phyloP scores from a whole-genome alignment of 1,140 invertebrate genomes.

The Drusus annulatus region DNA sequence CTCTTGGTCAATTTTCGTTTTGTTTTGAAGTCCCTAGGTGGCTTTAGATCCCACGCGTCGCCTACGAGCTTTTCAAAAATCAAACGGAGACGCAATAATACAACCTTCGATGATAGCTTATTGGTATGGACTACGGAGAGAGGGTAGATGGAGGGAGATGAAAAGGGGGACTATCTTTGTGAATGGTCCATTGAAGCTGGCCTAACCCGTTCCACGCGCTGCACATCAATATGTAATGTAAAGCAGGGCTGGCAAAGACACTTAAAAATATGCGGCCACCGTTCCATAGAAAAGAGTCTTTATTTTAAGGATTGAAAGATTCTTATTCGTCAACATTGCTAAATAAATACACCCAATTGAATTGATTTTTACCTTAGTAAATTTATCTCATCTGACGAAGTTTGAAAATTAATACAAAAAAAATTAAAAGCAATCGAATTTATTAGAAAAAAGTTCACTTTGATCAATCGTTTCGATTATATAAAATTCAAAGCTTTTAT shows the following conservation, averaged over 20 bases:
- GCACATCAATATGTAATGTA: slow-evolving; percentile 18
- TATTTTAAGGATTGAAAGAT: no score
- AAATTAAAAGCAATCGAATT: no score
- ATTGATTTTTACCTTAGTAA: no score
- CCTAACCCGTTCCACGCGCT: slow-evolving; percentile 42
- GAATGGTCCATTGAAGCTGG: slow-evolving; percentile 55
- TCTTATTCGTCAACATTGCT: no score
- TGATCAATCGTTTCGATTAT: no score
- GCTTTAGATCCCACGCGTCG: slow-evolving; percentile 27
- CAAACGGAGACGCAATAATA: slow-evolving; percentile 23
- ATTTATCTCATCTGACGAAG: no score
- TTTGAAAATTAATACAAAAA: no score
- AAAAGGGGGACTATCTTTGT: slow-evolving; percentile 37
- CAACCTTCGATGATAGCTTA: slow-evolving; percentile 35
- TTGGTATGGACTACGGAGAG: neutral
- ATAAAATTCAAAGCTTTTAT: no score
- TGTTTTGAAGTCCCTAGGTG: neutral
- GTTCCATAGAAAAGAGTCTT: no score
- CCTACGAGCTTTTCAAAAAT: slow-evolving; percentile 21
- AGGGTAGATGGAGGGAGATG: neutral
- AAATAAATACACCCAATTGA: no score
- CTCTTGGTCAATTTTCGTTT: no score
- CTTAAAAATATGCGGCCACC: neutral
- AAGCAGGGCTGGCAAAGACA: slow-evolving; percentile 18
- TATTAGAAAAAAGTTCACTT: no score